Conservation (phyloP, 1,140 invertebrate genomes). For the Procambarus clarkii region DNA sequence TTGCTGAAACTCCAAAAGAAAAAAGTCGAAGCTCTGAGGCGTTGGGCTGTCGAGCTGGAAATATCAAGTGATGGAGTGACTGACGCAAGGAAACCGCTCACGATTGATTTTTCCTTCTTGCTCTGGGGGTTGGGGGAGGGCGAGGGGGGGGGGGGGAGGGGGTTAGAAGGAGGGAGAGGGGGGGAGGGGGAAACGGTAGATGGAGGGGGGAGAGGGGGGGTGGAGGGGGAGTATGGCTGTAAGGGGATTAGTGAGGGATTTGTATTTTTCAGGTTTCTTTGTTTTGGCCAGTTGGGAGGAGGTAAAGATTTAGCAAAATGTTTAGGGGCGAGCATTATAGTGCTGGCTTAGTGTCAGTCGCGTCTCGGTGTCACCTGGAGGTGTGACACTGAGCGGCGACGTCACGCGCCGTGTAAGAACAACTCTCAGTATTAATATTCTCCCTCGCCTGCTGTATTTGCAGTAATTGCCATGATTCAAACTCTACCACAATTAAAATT, state of each 20-base stretch:
- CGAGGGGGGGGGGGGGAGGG: neutral
- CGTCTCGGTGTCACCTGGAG: too few species aligned
- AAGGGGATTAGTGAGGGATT: neutral
- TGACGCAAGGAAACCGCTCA: constrained; percentile 64
- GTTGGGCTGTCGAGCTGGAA: constrained; percentile 65
- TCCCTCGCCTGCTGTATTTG: too few species aligned
- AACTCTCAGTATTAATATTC: too few species aligned
- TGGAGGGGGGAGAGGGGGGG: neutral
- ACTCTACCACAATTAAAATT: too few species aligned
- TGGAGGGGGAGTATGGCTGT: neutral
- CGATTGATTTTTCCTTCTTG: constrained; percentile 68
- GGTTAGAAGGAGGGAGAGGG: neutral
- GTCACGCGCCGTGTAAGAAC: too few species aligned
- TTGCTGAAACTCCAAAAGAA: neutral
- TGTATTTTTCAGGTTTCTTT: neutral
- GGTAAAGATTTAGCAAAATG: too few species aligned
- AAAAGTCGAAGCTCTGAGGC: constrained; percentile 45
- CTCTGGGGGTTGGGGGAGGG: neutral
- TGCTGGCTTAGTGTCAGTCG: too few species aligned
- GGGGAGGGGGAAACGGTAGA: too few species aligned
- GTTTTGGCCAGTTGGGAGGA: neutral
- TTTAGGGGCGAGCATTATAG: too few species aligned
- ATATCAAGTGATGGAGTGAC: constrained; percentile 70
- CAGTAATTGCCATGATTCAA: too few species aligned
- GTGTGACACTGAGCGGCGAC: too few species aligned